These are phyloP conservation scores for Bufo gargarizans DNA, from an alignment of 2,113 vertebrate genomes.

Conservation along the genomic window DNA sequence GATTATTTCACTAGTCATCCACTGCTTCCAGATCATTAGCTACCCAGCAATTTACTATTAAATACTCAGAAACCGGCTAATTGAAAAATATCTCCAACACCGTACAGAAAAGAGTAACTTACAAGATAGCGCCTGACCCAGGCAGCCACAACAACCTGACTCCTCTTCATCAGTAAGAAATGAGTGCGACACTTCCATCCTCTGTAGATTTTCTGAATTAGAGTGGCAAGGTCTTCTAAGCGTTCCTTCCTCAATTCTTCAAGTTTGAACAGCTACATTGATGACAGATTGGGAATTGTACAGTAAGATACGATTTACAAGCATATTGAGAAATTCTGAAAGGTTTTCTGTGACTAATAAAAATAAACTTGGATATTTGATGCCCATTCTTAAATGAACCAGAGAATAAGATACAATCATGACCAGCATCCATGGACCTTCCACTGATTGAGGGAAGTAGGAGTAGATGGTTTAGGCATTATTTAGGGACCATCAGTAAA, in stretches of 20 bases:
- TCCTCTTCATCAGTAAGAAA: constrained; percentile 90
- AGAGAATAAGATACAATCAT: too few relatives aligned
- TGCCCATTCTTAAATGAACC: too few relatives aligned
- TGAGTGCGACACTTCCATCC: constrained; percentile 90
- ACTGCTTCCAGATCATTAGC: not conserved
- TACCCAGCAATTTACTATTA: not conserved
- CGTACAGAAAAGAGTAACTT: constrained; percentile 60
- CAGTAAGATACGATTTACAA: not conserved
- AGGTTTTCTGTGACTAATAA: too few relatives aligned
- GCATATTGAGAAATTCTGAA: constrained; percentile 4
- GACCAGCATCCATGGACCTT: too few relatives aligned
- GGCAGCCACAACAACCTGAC: constrained; percentile 89
- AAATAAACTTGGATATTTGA: too few relatives aligned
- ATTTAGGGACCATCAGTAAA: too few relatives aligned
- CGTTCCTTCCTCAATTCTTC: constrained; percentile 89
- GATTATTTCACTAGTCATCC: too few relatives aligned
- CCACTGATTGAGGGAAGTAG: too few relatives aligned
- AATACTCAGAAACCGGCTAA: not conserved
- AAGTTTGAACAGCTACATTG: constrained; percentile 87
- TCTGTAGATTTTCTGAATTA: constrained; percentile 95
- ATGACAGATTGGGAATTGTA: not conserved
- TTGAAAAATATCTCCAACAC: not conserved
- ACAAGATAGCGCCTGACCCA: constrained; percentile 92
- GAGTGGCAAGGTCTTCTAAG: constrained; percentile 88
- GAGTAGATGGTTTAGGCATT: too few relatives aligned